A percentile compares a stretch with the other conserved stretches of the same genome.
Evolutionary conservation across 2,888 invertebrate species (phyloP).

Genomic region (Stegophylla sp.): DNA sequence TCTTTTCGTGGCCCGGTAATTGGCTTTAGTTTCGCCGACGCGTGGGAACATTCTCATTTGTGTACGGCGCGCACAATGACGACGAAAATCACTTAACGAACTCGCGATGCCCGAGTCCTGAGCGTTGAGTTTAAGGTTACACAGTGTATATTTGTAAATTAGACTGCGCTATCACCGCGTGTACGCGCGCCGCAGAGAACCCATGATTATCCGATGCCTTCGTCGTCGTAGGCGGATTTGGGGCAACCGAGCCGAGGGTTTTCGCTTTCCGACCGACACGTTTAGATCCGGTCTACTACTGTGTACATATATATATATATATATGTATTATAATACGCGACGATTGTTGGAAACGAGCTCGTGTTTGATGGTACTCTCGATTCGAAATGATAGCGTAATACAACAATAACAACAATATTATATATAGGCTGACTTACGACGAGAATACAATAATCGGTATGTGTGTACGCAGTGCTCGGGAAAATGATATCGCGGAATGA

Average conservation of each 20-base stretch:
- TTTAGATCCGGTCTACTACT: slow-evolving; percentile 27
- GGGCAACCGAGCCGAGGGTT: slow-evolving; percentile 32
- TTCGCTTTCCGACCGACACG: slow-evolving; percentile 37
- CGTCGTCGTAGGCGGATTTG: slow-evolving; percentile 26
- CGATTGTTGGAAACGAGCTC: slow-evolving; percentile 12
- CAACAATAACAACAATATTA: no score
- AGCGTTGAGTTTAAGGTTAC: slow-evolving; percentile 55
- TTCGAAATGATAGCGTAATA: no score
- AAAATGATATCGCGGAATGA: no score
- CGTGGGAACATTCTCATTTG: slow-evolving; percentile 59
- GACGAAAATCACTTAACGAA: slow-evolving; percentile 58
- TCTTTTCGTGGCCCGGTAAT: slow-evolving; percentile 56
- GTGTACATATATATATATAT: no score
- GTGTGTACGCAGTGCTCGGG: no score
- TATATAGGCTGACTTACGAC: no score
- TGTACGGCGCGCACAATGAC: slow-evolving; percentile 55
- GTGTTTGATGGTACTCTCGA: neutral
- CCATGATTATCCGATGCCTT: slow-evolving; percentile 26
- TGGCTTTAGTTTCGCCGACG: slow-evolving; percentile 59
- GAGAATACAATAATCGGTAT: no score
- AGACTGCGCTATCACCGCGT: slow-evolving; percentile 28
- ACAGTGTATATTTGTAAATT: slow-evolving; percentile 46
- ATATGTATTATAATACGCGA: no score
- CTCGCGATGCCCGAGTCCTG: no score
- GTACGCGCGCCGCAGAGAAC: slow-evolving; percentile 23